Conservation (phyloP, 2,797 vertebrate species). For the Falco columbarius region DNA sequence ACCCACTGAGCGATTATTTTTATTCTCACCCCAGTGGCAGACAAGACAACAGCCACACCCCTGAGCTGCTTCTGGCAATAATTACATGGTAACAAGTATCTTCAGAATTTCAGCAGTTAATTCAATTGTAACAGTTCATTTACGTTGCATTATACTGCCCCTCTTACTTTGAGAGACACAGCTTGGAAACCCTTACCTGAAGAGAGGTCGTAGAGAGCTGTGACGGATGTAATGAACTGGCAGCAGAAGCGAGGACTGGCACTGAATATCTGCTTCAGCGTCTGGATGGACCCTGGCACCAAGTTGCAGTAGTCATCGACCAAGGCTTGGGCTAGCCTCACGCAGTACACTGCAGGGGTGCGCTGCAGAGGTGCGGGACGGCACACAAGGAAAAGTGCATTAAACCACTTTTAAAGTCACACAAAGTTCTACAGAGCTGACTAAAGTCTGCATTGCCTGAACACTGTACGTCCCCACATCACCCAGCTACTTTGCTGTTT, state of each 20-base stretch:
- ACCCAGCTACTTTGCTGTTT: not conserved
- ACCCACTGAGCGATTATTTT: not conserved
- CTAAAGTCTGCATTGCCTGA: not conserved
- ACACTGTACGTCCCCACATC: not conserved
- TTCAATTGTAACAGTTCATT: not conserved
- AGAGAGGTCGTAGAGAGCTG: slow-evolving; percentile 90
- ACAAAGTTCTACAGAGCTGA: not conserved
- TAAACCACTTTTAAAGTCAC: not conserved
- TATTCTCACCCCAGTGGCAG: not conserved
- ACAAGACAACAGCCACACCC: not conserved
- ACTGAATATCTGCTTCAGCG: slow-evolving; percentile 89
- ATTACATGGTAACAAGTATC: not conserved
- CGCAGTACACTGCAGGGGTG: slow-evolving; percentile 88
- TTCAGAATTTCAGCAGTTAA: not conserved
- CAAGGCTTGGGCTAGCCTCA: slow-evolving; percentile 88
- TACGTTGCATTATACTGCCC: accelerated
- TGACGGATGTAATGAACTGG: slow-evolving; percentile 93
- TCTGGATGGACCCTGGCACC: slow-evolving; percentile 90
- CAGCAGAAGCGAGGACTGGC: slow-evolving; percentile 97
- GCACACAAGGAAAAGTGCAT: not conserved
- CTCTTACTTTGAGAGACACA: not conserved
- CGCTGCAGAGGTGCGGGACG: slow-evolving; percentile 75
- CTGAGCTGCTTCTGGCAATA: not conserved
- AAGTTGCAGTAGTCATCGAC: slow-evolving; percentile 96
- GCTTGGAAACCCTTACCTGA: slow-evolving; percentile 72